Base-by-base conservation (phyloP, 2,797 vertebrate species). In the Sarcophilus harrisii region DNA sequence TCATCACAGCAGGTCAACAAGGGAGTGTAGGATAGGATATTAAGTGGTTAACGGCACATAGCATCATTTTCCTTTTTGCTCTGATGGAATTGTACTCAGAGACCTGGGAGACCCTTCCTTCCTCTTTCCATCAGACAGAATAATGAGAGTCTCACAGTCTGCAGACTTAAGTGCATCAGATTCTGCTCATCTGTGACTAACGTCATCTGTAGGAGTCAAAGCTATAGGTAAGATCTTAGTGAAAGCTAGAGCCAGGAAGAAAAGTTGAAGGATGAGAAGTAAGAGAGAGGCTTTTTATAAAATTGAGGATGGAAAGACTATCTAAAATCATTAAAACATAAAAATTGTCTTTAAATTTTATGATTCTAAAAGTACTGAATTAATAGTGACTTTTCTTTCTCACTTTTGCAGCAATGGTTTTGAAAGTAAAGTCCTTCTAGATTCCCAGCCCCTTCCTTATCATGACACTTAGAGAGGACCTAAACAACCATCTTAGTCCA, bases 121-220 rank as follows among this genome's bases (percentile, higher is more conserved):
- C 8, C 45, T 91, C 32, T 94, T 94, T 5, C 32, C 32, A 32
- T n/a, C 49, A 91, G 90, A n/a, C 32, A 94, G 73, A 38, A 57
- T 94, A 60, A 59, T 54, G 73, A 92, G 24, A 18, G 21, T 58
- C 29, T 92, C 30, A 49, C n/a, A 62, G 49, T 30, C 21, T 81
- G 2, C 21, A 27, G 66, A 54, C 57, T 59, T 92, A 57, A 55
- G 60, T 89, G 57, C 14, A 5, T 30, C 91, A 55, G 45, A 92
- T n/a, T 18, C 57, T 93, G 92, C 55, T 93, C 54, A 57, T 93
- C n/a, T 29, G 66, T 73, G n/a, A 87, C 66, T 87, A 93, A 93
- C 52, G 45, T 66, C 2, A 8, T 52, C 92, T 45, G 54, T n/a
- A 87, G 54, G 18, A 87, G 18, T 93, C 55, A 58, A 87, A 55